Evolutionary conservation across 2,888 invertebrate genomes (phyloP).

Genomic region (Scelioninae gen. 1): DNA sequence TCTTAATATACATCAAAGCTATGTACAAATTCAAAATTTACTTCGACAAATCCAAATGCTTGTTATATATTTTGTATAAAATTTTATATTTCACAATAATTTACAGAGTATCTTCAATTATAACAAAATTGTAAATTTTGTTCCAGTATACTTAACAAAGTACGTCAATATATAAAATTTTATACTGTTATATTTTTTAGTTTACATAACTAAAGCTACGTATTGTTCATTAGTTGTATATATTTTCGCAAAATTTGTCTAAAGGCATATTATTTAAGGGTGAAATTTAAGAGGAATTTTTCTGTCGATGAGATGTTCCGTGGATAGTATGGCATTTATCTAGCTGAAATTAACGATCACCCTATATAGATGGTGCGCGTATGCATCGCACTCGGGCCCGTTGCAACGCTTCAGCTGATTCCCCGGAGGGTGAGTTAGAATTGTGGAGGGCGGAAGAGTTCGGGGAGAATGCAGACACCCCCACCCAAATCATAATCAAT

Average conservation of each 20-base stretch:
- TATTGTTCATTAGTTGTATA: not conserved
- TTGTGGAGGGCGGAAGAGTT: slow-evolving; percentile 71
- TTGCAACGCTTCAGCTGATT: slow-evolving; percentile 79
- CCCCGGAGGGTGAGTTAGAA: slow-evolving; percentile 69
- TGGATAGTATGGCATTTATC: slow-evolving; percentile 51
- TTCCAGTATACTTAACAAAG: no score
- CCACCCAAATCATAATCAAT: slow-evolving; percentile 83
- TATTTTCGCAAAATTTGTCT: not conserved
- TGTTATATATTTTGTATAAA: no score
- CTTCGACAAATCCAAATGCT: no score
- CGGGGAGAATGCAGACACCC: slow-evolving; percentile 82
- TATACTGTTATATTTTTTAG: no score
- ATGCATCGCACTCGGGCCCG: slow-evolving; percentile 76
- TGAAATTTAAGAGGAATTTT: slow-evolving; percentile 32
- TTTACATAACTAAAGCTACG: no score
- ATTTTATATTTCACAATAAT: no score
- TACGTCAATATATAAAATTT: no score
- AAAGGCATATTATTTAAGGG: slow-evolving; percentile 22
- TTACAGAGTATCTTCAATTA: no score
- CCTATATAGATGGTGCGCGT: slow-evolving; percentile 69
- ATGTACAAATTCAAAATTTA: no score
- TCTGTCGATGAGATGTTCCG: slow-evolving; percentile 26
- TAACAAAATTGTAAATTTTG: no score
- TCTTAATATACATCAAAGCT: no score
- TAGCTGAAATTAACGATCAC: slow-evolving; percentile 68